Conservation (phyloP, 1,140 invertebrate species). For the Mactra quadrangularis region DNA sequence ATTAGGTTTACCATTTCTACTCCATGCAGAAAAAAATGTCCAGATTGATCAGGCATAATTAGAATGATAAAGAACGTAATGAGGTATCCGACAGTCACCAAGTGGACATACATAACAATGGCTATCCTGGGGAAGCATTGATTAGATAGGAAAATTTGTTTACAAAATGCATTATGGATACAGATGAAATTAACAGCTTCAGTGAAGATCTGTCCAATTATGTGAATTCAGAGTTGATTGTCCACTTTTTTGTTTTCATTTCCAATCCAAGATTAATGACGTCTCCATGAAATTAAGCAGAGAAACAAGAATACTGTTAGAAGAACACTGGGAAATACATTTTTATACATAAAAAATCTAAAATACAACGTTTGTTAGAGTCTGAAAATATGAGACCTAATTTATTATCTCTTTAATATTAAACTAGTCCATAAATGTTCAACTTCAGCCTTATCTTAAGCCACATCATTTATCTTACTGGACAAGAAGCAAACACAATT, state of each 20-base stretch:
- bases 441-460: too few species aligned
- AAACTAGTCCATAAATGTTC: too few species aligned
- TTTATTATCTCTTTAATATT: too few species aligned
- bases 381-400: too few species aligned
- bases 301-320: too few species aligned
- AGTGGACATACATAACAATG: conserved; percentile 35
- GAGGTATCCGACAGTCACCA: conserved; percentile 10
- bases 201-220: conserved; percentile 35
- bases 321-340: too few species aligned
- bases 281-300: too few species aligned
- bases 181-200: conserved; percentile 52
- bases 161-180: conserved; percentile 52
- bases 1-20: conserved; percentile 53
- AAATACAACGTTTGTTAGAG: too few species aligned
- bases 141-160: conserved; percentile 56
- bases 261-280: too few species aligned
- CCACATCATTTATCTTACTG: too few species aligned
- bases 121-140: background rate
- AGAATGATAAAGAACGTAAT: conserved; percentile 60
- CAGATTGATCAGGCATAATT: conserved; percentile 54
- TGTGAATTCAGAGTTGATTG: conserved; percentile 16
- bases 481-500: too few species aligned
- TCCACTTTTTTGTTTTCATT: conserved; percentile 17
- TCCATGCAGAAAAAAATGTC: conserved; percentile 44
- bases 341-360: too few species aligned